Percentiles rank a stretch among this genome's conserved stretches.
phyloP scores from a whole-genome alignment of 2,797 vertebrate species.

The Malurus leucopterus region DNA sequence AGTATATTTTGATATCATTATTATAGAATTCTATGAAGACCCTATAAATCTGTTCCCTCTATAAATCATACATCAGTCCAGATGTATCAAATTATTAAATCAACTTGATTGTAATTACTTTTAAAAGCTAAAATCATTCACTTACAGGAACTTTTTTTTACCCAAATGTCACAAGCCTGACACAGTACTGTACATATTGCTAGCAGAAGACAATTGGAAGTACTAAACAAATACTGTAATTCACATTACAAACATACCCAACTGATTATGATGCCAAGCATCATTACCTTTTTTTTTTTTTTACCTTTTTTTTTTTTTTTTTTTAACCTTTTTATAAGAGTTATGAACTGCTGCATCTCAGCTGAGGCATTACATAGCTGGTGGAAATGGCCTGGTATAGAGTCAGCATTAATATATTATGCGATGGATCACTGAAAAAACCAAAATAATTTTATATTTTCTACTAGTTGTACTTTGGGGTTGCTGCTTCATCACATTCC shows the following conservation, averaged over 20 bases:
- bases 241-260: conserved; percentile 84
- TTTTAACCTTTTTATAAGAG: conserved; percentile 8
- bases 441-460: background rate
- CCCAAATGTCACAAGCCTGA: conserved; percentile 87
- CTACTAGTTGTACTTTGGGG: background rate
- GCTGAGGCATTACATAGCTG: conserved; percentile 70
- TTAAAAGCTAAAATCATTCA: conserved; percentile 89
- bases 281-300: conserved; percentile 70
- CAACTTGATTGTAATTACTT: conserved; percentile 66
- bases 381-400: conserved; percentile 60
- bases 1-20: conserved; percentile 60
- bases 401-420: conserved; percentile 39
- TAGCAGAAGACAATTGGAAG: conserved; percentile 89
- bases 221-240: conserved; percentile 83
- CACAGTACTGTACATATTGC: conserved; percentile 91
- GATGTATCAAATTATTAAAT: conserved; percentile 70
- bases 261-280: conserved; percentile 75
- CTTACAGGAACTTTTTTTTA: conserved; percentile 77
- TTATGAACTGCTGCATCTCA: conserved; percentile 70
- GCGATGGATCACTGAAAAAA: conserved; percentile 22
- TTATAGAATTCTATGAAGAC: conserved; percentile 73
- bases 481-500: background rate
- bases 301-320: background rate
- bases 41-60: conserved; percentile 66
- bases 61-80: conserved; percentile 66